phyloP scores from a whole-genome alignment of 2,888 invertebrate species.

The Clostera curtula region DNA sequence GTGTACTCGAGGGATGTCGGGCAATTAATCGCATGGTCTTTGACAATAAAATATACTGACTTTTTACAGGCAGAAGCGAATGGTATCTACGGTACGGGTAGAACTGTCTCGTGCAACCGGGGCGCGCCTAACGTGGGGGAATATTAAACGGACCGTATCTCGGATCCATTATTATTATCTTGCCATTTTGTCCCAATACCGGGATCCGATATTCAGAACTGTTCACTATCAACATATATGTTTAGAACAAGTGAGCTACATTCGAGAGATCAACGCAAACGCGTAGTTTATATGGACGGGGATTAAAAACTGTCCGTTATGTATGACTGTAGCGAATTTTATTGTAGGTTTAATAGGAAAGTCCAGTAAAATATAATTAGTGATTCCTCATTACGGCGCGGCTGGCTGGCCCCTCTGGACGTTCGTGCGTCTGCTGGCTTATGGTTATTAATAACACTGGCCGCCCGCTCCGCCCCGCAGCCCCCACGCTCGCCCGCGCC shows the following conservation, averaged over 20 bases:
- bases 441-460: constrained; percentile 74
- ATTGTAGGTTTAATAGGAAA: constrained; percentile 57
- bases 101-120: constrained; percentile 62
- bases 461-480: constrained; percentile 40
- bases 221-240: constrained; percentile 20
- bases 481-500: constrained; percentile 52
- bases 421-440: constrained; percentile 75
- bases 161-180: constrained; percentile 48
- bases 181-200: constrained; percentile 40
- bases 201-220: constrained; percentile 28
- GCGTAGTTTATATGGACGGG: constrained; percentile 12
- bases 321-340: constrained; percentile 37
- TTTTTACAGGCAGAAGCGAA: constrained; percentile 54
- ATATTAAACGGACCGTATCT: constrained; percentile 60
- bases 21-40: constrained; percentile 60
- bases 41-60: constrained; percentile 68
- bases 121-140: constrained; percentile 59
- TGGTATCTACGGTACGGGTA: constrained; percentile 50
- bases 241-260: constrained; percentile 14
- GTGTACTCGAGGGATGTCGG: constrained; percentile 45
- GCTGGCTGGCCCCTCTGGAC: constrained; percentile 71
- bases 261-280: too few species aligned
- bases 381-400: constrained; percentile 73
- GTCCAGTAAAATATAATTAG: constrained; percentile 75
- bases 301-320: constrained; percentile 16